These are phyloP conservation scores for Eudemis profundana DNA, from an alignment of 2,888 invertebrate species.

Conservation along the genomic window DNA sequence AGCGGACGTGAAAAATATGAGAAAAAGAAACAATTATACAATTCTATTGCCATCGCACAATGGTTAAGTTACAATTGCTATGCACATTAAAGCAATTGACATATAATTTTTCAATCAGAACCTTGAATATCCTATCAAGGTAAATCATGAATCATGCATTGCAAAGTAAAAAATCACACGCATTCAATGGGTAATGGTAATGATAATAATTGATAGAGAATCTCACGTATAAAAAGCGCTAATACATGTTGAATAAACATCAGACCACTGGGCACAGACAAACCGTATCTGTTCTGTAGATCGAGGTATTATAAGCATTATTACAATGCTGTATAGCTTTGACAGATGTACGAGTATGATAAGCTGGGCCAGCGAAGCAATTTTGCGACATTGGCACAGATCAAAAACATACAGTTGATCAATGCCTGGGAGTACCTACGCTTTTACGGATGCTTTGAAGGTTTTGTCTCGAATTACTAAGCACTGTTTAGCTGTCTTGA, in stretches of 20 bases:
- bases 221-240: slow-evolving; percentile 37
- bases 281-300: background rate
- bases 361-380: slow-evolving; percentile 10
- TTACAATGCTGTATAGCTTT: background rate
- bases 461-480: too few species aligned
- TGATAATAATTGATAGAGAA: slow-evolving; percentile 40
- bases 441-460: too few species aligned
- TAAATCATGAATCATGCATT: slow-evolving; percentile 63
- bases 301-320: slow-evolving; percentile 5
- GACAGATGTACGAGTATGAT: background rate
- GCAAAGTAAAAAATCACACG: slow-evolving; percentile 58
- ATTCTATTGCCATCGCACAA: slow-evolving; percentile 46
- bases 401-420: too few species aligned
- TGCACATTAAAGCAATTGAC: slow-evolving; percentile 48
- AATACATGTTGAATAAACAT: slow-evolving; percentile 45
- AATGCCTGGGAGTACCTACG: too few species aligned
- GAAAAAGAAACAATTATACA: slow-evolving; percentile 62
- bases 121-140: slow-evolving; percentile 68
- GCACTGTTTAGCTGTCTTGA: too few species aligned
- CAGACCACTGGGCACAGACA: slow-evolving; percentile 8
- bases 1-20: slow-evolving; percentile 74
- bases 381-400: too few species aligned
- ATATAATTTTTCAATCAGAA: slow-evolving; percentile 46
- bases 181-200: slow-evolving; percentile 51
- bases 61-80: slow-evolving; percentile 50